Base-by-base conservation (phyloP, 1,140 invertebrate species). In the Hyphantria cunea region DNA sequence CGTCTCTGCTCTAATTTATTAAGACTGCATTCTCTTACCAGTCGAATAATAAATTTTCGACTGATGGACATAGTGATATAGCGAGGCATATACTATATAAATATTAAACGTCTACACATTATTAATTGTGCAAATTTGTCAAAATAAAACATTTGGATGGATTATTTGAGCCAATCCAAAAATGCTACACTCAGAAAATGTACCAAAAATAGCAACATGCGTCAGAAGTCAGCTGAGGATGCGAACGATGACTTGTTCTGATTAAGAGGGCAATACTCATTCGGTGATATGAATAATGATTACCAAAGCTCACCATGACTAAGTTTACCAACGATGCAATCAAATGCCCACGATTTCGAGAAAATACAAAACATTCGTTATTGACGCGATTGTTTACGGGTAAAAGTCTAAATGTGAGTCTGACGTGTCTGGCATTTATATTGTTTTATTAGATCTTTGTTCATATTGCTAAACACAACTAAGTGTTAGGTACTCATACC, bases 121-220 rank as follows among this genome's bases (percentile, higher is more conserved):
- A 63, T 67, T 63, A 63, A 67, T 58, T 51, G 17, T 44, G 47
- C 56, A 39, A 45, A 68, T 58, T 34, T 65, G 63, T 67, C 66
- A 70, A 67, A 75, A 61, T 56, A 49, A 63, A 51, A 61, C 59
- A 33, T 59, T 64, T 66, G 17, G 37, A 10, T 34, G 53, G 64
- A 70, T 42, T 15, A 59, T 68, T 67, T 49, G 58, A 32, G 47
- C 51, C 55, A 69, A 64, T 71, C 64, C 52, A 66, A 14, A 55
- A 55, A 44, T 64, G 37, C 49, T 10, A 33, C n/a, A 50, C 41
- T 67, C 56, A 41, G 41, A 62, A 65, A 58, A 56, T 48, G 7
- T 33, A 60, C 71, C 72, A 51, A 76, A 88, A 88, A 86, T 88
- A 86, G 70, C 60, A n/a, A 48, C 59, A 82, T 78, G 77, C 85